These are phyloP conservation scores for Spisula subtruncata DNA, from an alignment of 2,888 invertebrate genomes.

Conservation along the genomic window DNA sequence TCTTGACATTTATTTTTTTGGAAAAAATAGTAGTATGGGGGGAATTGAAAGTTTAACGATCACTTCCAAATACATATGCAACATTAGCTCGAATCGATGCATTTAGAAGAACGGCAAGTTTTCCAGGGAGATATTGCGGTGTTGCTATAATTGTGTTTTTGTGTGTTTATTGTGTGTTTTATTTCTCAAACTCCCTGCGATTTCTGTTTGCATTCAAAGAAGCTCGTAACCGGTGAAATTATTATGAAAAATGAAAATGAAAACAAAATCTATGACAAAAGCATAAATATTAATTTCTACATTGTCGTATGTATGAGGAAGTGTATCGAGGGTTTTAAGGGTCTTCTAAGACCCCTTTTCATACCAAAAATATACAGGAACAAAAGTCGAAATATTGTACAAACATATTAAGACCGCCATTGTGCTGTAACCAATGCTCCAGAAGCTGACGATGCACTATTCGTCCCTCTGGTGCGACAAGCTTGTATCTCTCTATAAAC, in stretches of 20 bases:
- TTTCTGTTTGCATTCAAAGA: slow-evolving; percentile 74
- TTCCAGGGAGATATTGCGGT: slow-evolving; percentile 59
- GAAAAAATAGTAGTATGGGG: slow-evolving; percentile 19
- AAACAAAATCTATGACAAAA: slow-evolving; percentile 29
- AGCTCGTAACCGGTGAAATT: slow-evolving; percentile 53
- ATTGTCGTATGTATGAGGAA: slow-evolving; percentile 57
- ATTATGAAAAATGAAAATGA: slow-evolving; percentile 39
- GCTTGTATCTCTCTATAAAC: too few species aligned
- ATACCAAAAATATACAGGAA: neutral
- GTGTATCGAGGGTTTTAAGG: slow-evolving; percentile 53
- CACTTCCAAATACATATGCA: slow-evolving; percentile 71
- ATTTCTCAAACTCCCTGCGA: slow-evolving; percentile 72
- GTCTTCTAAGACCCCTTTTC: neutral
- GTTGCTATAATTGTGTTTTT: slow-evolving; percentile 57
- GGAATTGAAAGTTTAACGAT: slow-evolving; percentile 44
- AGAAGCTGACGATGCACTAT: neutral
- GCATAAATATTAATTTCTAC: slow-evolving; percentile 35
- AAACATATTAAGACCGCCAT: neutral
- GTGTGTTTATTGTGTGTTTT: slow-evolving; percentile 54
- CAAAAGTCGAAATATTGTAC: neutral
- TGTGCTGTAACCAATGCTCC: neutral
- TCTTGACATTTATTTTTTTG: slow-evolving; percentile 38
- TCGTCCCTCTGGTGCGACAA: too few species aligned
- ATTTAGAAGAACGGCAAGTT: slow-evolving; percentile 28
- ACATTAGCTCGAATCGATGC: slow-evolving; percentile 36